Conservation (phyloP, 2,113 vertebrate species). For the Indicator maculatus region DNA sequence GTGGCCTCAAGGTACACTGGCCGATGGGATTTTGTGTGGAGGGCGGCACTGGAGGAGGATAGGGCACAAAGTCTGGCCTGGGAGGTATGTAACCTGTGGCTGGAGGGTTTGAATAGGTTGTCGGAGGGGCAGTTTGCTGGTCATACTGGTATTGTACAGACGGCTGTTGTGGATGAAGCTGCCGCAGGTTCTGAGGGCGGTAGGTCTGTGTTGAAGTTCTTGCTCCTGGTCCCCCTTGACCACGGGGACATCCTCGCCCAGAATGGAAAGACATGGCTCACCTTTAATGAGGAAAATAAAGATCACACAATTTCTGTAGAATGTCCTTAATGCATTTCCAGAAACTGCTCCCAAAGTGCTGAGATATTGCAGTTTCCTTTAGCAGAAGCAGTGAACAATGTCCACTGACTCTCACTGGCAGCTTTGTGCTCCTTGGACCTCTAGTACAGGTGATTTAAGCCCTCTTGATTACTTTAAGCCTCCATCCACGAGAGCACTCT, state of each 20-base stretch:
- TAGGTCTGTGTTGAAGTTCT: slow-evolving; percentile 83
- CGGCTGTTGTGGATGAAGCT: slow-evolving; percentile 83
- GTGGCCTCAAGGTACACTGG: slow-evolving; percentile 84
- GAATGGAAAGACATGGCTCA: slow-evolving; percentile 91
- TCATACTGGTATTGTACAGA: slow-evolving; percentile 88
- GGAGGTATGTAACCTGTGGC: slow-evolving; percentile 81
- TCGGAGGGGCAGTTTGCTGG: slow-evolving; percentile 74
- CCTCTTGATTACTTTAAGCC: not conserved
- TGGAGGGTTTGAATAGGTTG: slow-evolving; percentile 82
- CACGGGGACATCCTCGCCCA: slow-evolving; percentile 84
- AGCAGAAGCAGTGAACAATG: not conserved
- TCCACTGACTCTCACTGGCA: not conserved
- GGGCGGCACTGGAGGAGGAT: slow-evolving; percentile 83
- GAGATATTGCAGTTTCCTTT: not conserved
- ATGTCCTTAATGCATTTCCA: not conserved
- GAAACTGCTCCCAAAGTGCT: not conserved
- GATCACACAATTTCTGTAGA: not conserved
- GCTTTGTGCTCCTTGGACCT: not conserved
- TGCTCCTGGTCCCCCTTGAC: slow-evolving; percentile 80
- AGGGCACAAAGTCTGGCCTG: slow-evolving; percentile 87
- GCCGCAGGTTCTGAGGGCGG: slow-evolving; percentile 81
- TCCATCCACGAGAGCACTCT: not conserved
- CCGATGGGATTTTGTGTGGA: slow-evolving; percentile 78
- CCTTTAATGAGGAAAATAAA: slow-evolving; percentile 31
- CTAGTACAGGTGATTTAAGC: not conserved